phyloP scores from a whole-genome alignment of 2,888 invertebrate genomes.

The Chrysolina haemoptera region DNA sequence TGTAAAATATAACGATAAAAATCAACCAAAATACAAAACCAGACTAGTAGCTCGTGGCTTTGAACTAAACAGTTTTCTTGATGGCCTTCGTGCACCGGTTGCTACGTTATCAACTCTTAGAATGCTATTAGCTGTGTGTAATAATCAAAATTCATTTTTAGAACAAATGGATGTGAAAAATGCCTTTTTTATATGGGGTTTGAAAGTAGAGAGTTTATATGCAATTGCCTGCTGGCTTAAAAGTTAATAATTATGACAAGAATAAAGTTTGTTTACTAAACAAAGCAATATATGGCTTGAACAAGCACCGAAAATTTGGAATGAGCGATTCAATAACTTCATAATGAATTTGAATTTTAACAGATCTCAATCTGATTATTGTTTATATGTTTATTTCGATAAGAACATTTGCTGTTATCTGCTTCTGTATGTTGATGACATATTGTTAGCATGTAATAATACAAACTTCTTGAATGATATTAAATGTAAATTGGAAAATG shows the following conservation, averaged over 20 bases:
- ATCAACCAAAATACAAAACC: neutral
- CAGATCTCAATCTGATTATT: conserved; percentile 42
- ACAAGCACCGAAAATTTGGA: conserved; percentile 40
- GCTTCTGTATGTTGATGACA: conserved; percentile 37
- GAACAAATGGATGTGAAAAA: conserved; percentile 40
- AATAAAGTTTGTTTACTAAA: conserved; percentile 37
- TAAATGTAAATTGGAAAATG: conserved; percentile 31
- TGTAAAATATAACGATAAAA: neutral
- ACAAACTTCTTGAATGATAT: conserved; percentile 26
- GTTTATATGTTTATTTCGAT: conserved; percentile 35
- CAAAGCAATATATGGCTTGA: conserved; percentile 36
- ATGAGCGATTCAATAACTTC: conserved; percentile 39
- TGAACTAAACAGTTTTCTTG: conserved; percentile 22
- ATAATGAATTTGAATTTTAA: conserved; percentile 35
- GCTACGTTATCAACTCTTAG: conserved; percentile 12
- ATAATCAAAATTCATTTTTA: neutral
- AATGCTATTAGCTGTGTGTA: conserved; percentile 1
- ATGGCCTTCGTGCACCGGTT: neutral
- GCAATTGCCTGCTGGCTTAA: conserved; percentile 35
- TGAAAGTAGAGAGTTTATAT: conserved; percentile 32
- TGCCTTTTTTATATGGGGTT: conserved; percentile 35
- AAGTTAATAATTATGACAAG: conserved; percentile 24
- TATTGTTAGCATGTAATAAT: conserved; percentile 35
- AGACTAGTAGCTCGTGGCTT: neutral
- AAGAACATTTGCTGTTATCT: conserved; percentile 35